These are phyloP conservation scores for Amphibalanus amphitrite DNA, from an alignment of 1,140 invertebrate species.

Conservation along the genomic window DNA sequence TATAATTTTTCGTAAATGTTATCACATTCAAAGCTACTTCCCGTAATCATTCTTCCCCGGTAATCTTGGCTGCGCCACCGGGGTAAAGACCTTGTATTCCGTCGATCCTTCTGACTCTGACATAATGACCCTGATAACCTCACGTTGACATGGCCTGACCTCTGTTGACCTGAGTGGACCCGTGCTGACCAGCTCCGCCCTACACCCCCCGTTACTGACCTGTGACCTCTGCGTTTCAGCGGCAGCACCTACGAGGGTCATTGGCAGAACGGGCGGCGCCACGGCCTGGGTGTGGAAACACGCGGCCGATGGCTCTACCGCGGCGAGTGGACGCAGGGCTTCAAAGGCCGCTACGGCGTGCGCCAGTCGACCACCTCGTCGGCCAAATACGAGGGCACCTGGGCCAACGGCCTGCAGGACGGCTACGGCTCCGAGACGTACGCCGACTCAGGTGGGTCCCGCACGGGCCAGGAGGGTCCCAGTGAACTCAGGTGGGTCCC, in stretches of 20 bases:
- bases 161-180: no score
- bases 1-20: no score
- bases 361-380: conserved; percentile 83
- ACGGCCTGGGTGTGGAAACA: conserved; percentile 91
- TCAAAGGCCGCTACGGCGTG: conserved; percentile 96
- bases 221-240: conserved; percentile 32
- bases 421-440: conserved; percentile 99
- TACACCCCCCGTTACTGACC: not conserved
- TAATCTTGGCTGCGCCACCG: no score
- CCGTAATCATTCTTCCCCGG: no score
- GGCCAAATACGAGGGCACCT: conserved; percentile 97
- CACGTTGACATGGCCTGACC: no score
- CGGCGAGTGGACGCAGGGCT: conserved; percentile 99
- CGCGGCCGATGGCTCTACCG: conserved; percentile 92
- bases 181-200: no score
- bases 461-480: not conserved
- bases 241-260: conserved; percentile 94
- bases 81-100: no score
- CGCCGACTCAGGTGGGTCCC: conserved; percentile 78
- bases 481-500: no score
- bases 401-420: conserved; percentile 96
- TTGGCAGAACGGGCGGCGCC: conserved; percentile 98
- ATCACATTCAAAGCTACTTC: no score
- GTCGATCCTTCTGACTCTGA: no score
- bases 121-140: no score